Evolutionary conservation across 2,888 invertebrate genomes (phyloP), one percentile per base, ranked within the genome.

Genomic region (Callimorpha dominula): DNA sequence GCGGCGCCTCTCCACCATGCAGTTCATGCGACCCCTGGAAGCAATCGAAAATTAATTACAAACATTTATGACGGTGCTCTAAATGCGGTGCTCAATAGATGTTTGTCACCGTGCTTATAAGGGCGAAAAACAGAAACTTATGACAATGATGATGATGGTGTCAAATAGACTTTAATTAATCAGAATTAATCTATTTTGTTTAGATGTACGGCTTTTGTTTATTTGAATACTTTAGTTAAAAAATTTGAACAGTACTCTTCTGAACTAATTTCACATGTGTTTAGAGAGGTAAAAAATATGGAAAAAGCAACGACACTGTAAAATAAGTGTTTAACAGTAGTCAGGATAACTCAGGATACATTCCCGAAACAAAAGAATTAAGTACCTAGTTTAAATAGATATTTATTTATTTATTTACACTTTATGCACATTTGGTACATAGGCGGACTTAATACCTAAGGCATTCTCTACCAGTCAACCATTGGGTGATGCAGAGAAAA

Each of bases 1-100:
- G 80, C 97, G 97, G 83, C 98, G 97, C 89, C 98, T 97, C 91
- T 98, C 98, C 63, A 98, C 98, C 42, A 98, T 97, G 92, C 98
- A 99, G 93, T 98, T 98, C 97, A 98, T 98, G 91, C 97, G 97
- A 75, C 98, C 98, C 89, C 97, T 97, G 87, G 3, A 89, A 89
- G 74, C 12, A 72, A 78, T 54, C 49, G 42, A 17, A 67, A 6
- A n/a, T 60, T 20, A 5, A 52, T 54, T 60, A 46, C 8, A 68
- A 57, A 60, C 31, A 31, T n/a, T 15, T 52, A 46, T 46, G 43
- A 9, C 2, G 15, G 12, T 6, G 20, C 60, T 62, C 20, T 12
- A 4, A 20, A 4, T 20, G 20, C 11, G 4, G n/a, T n/a, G n/a
- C n/a, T 57, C 20, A 9, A 57, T 57, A 57, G 20, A 20, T 57